Evolutionary conservation across 2,797 vertebrate species (phyloP).

Genomic region (Xiphorhynchus erythropygius): DNA sequence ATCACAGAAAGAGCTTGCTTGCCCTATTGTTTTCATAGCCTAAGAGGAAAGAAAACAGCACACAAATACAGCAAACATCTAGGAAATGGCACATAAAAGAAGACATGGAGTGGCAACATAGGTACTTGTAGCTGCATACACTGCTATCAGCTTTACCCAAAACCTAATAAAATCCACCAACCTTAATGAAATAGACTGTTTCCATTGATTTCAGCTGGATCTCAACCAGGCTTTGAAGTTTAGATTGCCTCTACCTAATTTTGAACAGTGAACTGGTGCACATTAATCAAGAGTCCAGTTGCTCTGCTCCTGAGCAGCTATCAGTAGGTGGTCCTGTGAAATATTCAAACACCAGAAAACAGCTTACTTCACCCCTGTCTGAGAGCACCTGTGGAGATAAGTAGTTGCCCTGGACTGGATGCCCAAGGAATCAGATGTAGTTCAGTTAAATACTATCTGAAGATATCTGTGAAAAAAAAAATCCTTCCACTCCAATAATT

Average conservation of each 20-base stretch:
- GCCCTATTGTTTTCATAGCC: neutral
- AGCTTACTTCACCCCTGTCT: neutral
- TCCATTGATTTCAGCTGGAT: neutral
- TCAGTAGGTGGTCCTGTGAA: neutral
- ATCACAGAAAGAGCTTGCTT: neutral
- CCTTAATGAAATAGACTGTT: neutral
- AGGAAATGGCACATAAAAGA: neutral
- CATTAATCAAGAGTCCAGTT: neutral
- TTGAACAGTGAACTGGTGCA: neutral
- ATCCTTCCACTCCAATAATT: neutral
- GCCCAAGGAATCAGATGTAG: neutral
- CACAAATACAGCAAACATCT: neutral
- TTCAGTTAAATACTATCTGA: neutral
- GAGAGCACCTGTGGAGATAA: neutral
- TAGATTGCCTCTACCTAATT: neutral
- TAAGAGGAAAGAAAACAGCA: neutral
- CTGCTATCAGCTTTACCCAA: neutral
- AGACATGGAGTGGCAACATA: neutral
- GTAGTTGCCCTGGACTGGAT: neutral
- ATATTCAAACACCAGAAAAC: neutral
- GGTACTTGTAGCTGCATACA: neutral
- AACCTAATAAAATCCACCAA: neutral
- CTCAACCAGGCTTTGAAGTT: neutral
- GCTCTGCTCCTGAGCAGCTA: neutral
- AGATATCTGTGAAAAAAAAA: neutral